These are phyloP conservation scores for Loxodonta africana DNA, from an alignment of 2,113 vertebrate genomes.

Conservation along the genomic window DNA sequence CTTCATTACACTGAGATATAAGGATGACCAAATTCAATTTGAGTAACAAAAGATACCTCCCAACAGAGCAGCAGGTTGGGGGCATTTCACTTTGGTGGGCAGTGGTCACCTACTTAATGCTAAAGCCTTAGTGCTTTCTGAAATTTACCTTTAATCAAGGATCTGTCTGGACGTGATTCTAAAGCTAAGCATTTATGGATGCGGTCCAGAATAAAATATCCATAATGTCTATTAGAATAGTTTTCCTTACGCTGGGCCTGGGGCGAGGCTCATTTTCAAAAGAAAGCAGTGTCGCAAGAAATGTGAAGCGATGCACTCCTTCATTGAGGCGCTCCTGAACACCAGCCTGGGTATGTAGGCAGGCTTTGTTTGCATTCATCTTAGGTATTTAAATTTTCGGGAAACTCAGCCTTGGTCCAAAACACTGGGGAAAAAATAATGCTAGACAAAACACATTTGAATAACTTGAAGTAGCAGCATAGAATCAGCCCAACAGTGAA, in stretches of 20 bases:
- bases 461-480: neutral
- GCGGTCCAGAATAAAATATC: neutral
- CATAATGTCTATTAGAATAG: neutral
- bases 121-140: neutral
- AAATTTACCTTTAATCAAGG: neutral
- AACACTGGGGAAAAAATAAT: conserved; percentile 26
- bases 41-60: neutral
- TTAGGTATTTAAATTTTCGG: conserved; percentile 54
- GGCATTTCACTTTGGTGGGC: neutral
- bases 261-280: neutral
- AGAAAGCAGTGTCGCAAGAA: neutral
- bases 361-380: conserved; percentile 43
- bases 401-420: conserved; percentile 58
- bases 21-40: neutral
- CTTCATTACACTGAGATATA: neutral
- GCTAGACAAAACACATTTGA: conserved; percentile 34
- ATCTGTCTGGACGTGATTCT: neutral
- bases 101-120: neutral
- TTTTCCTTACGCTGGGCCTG: neutral
- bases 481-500: neutral
- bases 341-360: neutral
- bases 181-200: neutral
- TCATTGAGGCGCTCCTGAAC: neutral
- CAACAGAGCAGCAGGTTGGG: neutral
- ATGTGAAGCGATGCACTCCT: neutral